Evolutionary conservation across 2,113 vertebrate genomes (phyloP).

Genomic region (Numida meleagris): DNA sequence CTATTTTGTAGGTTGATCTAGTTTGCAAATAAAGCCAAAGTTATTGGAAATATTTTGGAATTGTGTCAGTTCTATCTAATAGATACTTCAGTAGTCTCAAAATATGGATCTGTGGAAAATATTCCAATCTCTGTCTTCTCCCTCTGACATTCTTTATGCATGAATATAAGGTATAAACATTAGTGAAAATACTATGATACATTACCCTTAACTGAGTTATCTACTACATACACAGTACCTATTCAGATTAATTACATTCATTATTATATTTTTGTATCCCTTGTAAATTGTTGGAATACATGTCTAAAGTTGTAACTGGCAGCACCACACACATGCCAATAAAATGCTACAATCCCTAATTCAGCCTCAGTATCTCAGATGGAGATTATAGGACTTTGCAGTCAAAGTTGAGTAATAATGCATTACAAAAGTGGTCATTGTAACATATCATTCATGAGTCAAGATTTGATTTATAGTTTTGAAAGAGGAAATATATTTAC

Average conservation of each 20-base stretch:
- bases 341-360: background rate
- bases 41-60: background rate
- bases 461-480: background rate
- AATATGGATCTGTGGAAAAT: background rate
- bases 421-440: background rate
- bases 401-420: background rate
- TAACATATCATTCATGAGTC: background rate
- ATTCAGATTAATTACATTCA: background rate
- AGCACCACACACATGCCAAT: background rate
- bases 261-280: background rate
- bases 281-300: background rate
- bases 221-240: background rate
- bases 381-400: background rate
- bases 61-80: background rate
- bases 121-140: background rate
- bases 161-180: background rate
- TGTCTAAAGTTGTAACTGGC: background rate
- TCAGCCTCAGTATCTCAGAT: background rate
- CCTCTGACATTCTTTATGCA: background rate
- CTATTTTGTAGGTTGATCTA: background rate
- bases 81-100: background rate
- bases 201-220: background rate
- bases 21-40: constrained; percentile 1
- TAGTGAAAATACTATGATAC: background rate
- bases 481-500: background rate